Conservation (phyloP, 2,888 invertebrate genomes). For the Molanna angustata region DNA sequence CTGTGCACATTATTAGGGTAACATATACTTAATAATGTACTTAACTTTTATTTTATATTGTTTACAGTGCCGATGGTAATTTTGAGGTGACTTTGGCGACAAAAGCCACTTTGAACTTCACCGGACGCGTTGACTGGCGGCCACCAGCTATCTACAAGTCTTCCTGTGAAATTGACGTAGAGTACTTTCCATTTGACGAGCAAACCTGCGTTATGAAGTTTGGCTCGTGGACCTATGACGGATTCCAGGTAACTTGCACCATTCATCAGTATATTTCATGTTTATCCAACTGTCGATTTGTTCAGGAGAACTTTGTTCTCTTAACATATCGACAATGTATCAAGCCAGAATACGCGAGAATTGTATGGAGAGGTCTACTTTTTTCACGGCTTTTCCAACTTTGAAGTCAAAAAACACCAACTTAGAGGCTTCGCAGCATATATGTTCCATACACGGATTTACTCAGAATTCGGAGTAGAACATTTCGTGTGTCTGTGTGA, state of each 20-base stretch:
- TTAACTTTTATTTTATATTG: neutral
- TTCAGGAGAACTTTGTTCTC: neutral
- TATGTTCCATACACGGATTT: too few species aligned
- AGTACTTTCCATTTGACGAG: constrained; percentile 84
- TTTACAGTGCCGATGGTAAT: constrained; percentile 74
- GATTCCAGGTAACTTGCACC: constrained; percentile 63
- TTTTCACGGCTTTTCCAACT: too few species aligned
- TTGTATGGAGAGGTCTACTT: too few species aligned
- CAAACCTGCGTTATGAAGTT: constrained; percentile 87
- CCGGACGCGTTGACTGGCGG: constrained; percentile 84
- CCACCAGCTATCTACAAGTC: constrained; percentile 92
- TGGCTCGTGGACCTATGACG: constrained; percentile 83
- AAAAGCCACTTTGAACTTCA: constrained; percentile 76
- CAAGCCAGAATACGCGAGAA: too few species aligned
- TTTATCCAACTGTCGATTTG: too few species aligned
- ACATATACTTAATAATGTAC: neutral
- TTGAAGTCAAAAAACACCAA: too few species aligned
- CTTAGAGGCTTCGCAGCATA: too few species aligned
- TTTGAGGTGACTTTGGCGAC: constrained; percentile 82
- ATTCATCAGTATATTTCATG: neutral
- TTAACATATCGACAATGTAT: neutral
- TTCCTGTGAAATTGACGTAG: constrained; percentile 82
- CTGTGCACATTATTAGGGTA: neutral
- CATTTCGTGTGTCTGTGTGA: too few species aligned
- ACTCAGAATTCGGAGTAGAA: too few species aligned